These are phyloP conservation scores for Pemphredon lugubris DNA, from an alignment of 2,888 invertebrate genomes.

Conservation along the genomic window DNA sequence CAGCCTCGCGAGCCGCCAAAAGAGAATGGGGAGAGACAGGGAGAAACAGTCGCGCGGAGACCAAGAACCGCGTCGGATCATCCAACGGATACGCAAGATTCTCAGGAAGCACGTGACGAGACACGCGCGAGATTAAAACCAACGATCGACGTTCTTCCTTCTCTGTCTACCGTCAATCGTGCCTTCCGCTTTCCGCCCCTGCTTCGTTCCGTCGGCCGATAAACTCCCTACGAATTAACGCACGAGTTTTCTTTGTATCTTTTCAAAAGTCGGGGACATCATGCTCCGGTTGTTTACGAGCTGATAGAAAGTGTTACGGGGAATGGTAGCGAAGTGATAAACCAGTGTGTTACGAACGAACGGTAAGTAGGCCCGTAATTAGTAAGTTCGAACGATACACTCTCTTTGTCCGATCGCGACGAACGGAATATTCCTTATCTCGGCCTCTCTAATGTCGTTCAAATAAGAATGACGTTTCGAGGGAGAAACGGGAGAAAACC, in stretches of 20 bases:
- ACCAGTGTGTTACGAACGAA: conserved; percentile 19
- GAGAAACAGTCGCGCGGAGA: conserved; percentile 73
- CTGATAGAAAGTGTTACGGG: conserved; percentile 34
- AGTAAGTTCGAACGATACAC: too few relatives aligned
- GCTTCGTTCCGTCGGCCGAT: conserved; percentile 17
- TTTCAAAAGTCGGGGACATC: neutral
- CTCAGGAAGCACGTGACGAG: conserved; percentile 60
- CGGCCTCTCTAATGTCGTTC: too few relatives aligned
- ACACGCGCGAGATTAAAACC: conserved; percentile 20
- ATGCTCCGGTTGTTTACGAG: conserved; percentile 11
- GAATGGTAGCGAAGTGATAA: conserved; percentile 28
- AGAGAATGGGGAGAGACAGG: conserved; percentile 71
- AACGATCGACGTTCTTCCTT: neutral
- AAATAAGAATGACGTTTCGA: conserved; percentile 25
- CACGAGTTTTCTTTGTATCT: too few relatives aligned
- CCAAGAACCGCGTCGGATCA: conserved; percentile 73
- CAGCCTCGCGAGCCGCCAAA: conserved; percentile 65
- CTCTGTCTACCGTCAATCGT: conserved; percentile 23
- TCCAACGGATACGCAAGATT: conserved; percentile 45
- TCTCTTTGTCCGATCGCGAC: too few relatives aligned
- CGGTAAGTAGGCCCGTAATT: conserved; percentile 29
- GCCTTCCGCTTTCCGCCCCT: conserved; percentile 10
- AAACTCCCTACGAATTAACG: too few relatives aligned
- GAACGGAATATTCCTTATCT: too few relatives aligned
- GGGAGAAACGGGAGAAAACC: neutral